These are phyloP conservation scores for Hydriomena furcata DNA, from an alignment of 2,888 invertebrate genomes.

Conservation along the genomic window DNA sequence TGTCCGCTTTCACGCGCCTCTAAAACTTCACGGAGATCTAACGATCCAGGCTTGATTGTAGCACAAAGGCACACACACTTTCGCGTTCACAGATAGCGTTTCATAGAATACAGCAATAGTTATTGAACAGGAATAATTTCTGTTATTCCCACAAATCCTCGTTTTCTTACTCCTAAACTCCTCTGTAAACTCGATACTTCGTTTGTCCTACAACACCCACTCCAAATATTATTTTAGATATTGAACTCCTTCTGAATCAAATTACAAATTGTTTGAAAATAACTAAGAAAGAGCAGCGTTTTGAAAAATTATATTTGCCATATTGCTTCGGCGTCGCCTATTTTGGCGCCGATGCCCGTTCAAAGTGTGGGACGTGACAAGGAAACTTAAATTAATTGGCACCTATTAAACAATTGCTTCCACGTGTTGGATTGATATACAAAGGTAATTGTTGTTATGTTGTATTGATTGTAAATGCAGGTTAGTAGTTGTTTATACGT, in stretches of 20 bases:
- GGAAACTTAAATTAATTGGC: conserved; percentile 14
- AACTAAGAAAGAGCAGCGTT: conserved; percentile 16
- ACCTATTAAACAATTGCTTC: conserved; percentile 15
- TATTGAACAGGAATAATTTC: conserved; percentile 13
- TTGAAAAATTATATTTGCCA: conserved; percentile 10
- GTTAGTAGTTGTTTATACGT: too few relatives aligned
- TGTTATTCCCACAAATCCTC: conserved; percentile 9
- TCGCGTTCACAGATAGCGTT: neutral
- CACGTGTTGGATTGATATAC: conserved; percentile 23
- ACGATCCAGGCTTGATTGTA: conserved; percentile 7
- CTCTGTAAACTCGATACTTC: conserved; percentile 8
- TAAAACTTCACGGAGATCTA: conserved; percentile 15
- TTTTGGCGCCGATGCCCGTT: neutral
- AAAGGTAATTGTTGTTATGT: too few relatives aligned
- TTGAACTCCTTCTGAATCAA: conserved; percentile 9
- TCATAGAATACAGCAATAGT: conserved; percentile 1
- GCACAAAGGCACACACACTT: conserved; percentile 6
- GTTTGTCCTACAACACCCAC: conserved; percentile 5
- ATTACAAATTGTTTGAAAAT: conserved; percentile 21
- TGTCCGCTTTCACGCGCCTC: conserved; percentile 12
- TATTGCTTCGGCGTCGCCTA: neutral
- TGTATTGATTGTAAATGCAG: too few relatives aligned
- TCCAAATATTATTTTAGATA: conserved; percentile 25
- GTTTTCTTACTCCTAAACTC: conserved; percentile 2
- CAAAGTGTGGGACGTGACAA: conserved; percentile 5